phyloP scores from a whole-genome alignment of 2,113 vertebrate genomes.

The Saccopteryx leptura region DNA sequence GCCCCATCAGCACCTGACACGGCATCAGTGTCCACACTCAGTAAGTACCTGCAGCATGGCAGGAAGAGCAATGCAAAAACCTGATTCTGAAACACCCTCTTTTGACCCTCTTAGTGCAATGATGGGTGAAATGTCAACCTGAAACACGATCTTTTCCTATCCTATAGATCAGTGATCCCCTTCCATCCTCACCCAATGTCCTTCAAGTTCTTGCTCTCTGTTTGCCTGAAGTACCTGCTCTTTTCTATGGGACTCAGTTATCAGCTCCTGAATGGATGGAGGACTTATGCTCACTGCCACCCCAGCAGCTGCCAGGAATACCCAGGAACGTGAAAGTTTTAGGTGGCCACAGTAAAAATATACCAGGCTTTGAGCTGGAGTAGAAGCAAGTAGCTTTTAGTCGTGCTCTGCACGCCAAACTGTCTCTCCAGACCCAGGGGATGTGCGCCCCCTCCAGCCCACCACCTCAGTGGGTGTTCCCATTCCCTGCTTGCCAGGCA shows the following conservation, averaged over 20 bases:
- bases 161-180: neutral
- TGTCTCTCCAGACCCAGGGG: neutral
- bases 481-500: too few species aligned
- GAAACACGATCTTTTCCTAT: constrained; percentile 24
- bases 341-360: neutral
- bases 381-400: neutral
- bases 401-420: neutral
- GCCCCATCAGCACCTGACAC: neutral
- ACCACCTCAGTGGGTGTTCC: neutral
- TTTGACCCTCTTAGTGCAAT: neutral
- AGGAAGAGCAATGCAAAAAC: neutral
- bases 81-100: neutral
- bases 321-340: neutral
- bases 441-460: rapidly evolving
- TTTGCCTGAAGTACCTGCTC: neutral
- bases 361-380: neutral
- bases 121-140: neutral
- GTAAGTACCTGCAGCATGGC: neutral
- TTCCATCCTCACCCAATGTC: neutral
- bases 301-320: neutral
- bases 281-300: neutral
- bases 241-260: neutral
- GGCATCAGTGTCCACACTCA: neutral
- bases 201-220: constrained; percentile 38
- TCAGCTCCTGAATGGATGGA: neutral